Evolutionary conservation across 53 echinoderm and acorn worm species (phyloP).

Genomic region (Echinometra lucunter): DNA sequence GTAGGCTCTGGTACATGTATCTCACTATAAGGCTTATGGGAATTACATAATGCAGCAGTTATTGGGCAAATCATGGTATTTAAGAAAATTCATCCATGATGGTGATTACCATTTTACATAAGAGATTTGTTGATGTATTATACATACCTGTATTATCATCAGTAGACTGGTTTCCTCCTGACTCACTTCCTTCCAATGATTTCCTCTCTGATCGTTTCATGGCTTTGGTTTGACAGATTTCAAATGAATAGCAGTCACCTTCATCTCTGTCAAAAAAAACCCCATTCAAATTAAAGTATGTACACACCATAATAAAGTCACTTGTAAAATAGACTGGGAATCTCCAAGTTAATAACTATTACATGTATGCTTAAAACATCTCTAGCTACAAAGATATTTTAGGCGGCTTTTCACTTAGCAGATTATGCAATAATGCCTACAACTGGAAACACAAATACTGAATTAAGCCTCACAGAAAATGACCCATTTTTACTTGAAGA

Average conservation of each 20-base stretch:
- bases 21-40: too few relatives aligned
- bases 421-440: too few relatives aligned
- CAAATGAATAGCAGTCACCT: constrained; percentile 55
- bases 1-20: too few relatives aligned
- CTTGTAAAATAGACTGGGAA: not conserved
- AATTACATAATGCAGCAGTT: too few relatives aligned
- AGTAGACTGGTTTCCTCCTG: constrained; percentile 50
- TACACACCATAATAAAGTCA: not conserved
- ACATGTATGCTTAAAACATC: too few relatives aligned
- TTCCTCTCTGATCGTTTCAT: constrained; percentile 62
- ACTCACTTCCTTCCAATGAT: constrained; percentile 66
- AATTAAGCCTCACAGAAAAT: too few relatives aligned
- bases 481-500: too few relatives aligned
- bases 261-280: not conserved
- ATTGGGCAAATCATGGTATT: too few relatives aligned
- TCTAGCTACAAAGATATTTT: too few relatives aligned
- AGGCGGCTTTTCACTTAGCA: too few relatives aligned
- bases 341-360: too few relatives aligned
- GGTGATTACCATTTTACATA: not conserved
- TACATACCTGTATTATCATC: constrained; percentile 49
- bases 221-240: constrained; percentile 45
- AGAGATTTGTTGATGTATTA: not conserved
- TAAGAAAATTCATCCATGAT: not conserved
- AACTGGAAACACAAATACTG: too few relatives aligned
- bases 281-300: not conserved